A percentile compares a stretch with the other conserved stretches of the same genome.
These are phyloP conservation scores for Eledona agricola DNA, from an alignment of 2,888 invertebrate species.

Conservation along the genomic window DNA sequence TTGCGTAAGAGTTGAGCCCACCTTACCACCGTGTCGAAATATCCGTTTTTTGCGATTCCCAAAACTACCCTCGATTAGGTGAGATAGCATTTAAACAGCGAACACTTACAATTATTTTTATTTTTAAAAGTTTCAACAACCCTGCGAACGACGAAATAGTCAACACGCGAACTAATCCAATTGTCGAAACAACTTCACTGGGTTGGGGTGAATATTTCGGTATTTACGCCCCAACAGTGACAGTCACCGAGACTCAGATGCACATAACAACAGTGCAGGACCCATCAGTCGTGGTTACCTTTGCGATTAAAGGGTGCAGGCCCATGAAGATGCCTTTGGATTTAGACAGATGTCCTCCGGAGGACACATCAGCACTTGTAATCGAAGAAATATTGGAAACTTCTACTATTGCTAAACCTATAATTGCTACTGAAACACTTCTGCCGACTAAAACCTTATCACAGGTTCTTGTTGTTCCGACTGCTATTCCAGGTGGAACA, in stretches of 20 bases:
- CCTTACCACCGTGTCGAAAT: conserved; percentile 58
- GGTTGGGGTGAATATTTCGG: conserved; percentile 60
- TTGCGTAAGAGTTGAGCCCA: conserved; percentile 58
- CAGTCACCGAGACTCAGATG: conserved; percentile 52
- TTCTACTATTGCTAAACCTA: conserved; percentile 5
- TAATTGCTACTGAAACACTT: conserved; percentile 16
- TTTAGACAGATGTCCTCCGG: conserved; percentile 49
- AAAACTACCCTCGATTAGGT: conserved; percentile 45
- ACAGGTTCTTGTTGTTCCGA: no score
- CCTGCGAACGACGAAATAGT: conserved; percentile 5
- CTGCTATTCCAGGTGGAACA: no score
- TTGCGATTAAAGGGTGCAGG: conserved; percentile 60
- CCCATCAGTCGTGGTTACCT: conserved; percentile 58
- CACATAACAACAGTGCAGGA: conserved; percentile 54
- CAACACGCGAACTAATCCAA: conserved; percentile 12
- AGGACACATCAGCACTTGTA: conserved; percentile 1
- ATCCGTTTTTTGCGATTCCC: conserved; percentile 56
- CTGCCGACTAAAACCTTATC: conserved; percentile 21
- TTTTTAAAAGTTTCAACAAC: conserved; percentile 11
- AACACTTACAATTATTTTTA: background rate
- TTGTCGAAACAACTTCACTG: conserved; percentile 42
- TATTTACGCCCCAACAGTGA: conserved; percentile 56
- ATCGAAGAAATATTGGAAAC: conserved; percentile 27
- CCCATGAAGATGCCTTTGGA: conserved; percentile 57
- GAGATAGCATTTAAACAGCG: conserved; percentile 27